Conservation (phyloP, 2,113 vertebrate species). For the Xiphophorus couchianus region DNA sequence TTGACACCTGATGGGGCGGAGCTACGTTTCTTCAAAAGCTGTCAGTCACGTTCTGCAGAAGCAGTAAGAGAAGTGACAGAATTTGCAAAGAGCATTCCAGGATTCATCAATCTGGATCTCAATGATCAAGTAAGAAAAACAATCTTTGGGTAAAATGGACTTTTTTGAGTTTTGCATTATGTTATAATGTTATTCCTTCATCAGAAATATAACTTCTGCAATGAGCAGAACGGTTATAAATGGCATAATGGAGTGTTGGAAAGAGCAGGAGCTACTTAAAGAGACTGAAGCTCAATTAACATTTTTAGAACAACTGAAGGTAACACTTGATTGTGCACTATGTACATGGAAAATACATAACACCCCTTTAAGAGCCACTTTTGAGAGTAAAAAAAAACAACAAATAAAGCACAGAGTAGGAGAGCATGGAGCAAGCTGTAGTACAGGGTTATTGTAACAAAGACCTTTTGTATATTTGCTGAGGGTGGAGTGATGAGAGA, state of each 20-base stretch:
- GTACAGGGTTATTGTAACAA: no score
- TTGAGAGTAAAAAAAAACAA: background rate
- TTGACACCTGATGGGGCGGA: constrained; percentile 88
- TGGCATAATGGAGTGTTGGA: no score
- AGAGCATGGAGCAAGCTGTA: background rate
- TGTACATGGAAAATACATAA: background rate
- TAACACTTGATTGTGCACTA: no score
- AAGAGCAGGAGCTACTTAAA: no score
- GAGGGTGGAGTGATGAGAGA: no score
- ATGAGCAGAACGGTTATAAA: no score
- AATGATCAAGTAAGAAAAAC: constrained; percentile 87
- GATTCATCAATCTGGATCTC: constrained; percentile 91
- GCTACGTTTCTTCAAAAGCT: constrained; percentile 94
- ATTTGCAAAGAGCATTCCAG: constrained; percentile 97
- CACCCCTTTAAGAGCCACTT: background rate
- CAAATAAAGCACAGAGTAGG: background rate
- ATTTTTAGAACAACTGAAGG: no score
- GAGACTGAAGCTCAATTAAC: no score
- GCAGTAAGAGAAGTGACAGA: constrained; percentile 96
- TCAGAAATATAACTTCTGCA: no score
- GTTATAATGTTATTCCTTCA: no score
- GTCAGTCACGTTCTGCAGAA: constrained; percentile 94
- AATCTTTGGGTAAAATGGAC: background rate
- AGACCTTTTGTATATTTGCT: no score
- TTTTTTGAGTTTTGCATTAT: no score